Conservation (phyloP, 2,797 vertebrate genomes). For the Lithobates pipiens region DNA sequence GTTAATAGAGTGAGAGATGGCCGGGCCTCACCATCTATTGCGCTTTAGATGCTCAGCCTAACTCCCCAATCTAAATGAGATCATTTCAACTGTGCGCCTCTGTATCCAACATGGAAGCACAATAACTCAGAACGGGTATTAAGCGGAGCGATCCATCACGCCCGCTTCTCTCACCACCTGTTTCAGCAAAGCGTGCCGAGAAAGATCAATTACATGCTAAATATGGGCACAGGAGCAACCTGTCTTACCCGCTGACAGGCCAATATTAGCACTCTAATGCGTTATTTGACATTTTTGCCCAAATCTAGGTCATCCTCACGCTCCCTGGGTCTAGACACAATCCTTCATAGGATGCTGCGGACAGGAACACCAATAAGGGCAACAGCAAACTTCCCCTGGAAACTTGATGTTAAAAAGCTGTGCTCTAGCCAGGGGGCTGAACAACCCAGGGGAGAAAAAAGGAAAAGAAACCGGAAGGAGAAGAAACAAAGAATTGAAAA, state of each 20-base stretch:
- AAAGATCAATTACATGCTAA: conserved; percentile 55
- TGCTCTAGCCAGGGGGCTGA: no score
- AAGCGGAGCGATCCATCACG: conserved; percentile 43
- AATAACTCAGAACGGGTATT: conserved; percentile 44
- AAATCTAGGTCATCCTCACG: conserved; percentile 44
- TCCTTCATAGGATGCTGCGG: conserved; percentile 23
- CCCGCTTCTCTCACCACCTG: conserved; percentile 21
- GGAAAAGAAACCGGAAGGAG: no score
- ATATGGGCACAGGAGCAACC: conserved; percentile 38
- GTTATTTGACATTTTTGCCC: conserved; percentile 45
- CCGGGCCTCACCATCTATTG: conserved; percentile 39
- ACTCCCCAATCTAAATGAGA: conserved; percentile 52
- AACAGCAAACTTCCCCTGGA: conserved; percentile 6
- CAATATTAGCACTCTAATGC: conserved; percentile 44
- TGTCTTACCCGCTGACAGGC: conserved; percentile 42
- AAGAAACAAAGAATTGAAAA: no score
- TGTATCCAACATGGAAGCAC: conserved; percentile 44
- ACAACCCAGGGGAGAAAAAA: no score
- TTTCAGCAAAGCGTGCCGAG: conserved; percentile 11
- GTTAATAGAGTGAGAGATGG: conserved; percentile 55
- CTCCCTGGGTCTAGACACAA: conserved; percentile 32
- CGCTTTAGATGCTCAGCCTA: conserved; percentile 43
- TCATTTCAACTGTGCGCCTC: conserved; percentile 50
- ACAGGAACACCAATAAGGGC: conserved; percentile 23
- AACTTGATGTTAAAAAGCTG: conserved; percentile 12